These are phyloP conservation scores for Acholoe squamosa DNA, from an alignment of 2,888 invertebrate genomes.

Conservation along the genomic window DNA sequence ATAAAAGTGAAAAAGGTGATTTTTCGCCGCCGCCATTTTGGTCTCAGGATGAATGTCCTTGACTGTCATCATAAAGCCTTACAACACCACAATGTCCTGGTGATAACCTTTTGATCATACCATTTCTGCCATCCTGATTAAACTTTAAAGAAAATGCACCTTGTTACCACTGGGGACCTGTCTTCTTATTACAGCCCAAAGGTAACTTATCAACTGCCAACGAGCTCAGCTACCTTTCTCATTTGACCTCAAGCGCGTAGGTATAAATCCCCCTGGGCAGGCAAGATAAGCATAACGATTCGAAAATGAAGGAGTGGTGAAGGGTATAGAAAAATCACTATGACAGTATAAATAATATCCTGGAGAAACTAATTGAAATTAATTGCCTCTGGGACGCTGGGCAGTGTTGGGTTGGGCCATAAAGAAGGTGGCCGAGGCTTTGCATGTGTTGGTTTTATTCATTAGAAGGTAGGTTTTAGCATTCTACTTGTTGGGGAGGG, in stretches of 20 bases:
- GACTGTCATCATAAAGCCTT: background rate
- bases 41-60: background rate
- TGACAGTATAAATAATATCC: slow-evolving; percentile 3
- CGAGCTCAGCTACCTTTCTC: background rate
- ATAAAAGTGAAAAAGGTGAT: no score
- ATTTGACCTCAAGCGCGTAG: background rate
- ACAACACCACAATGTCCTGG: background rate
- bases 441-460: background rate
- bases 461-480: background rate
- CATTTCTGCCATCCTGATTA: background rate
- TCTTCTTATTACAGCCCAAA: background rate
- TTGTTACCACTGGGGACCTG: background rate
- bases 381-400: slow-evolving; percentile 9
- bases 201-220: background rate
- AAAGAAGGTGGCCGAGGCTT: background rate
- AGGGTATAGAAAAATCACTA: background rate
- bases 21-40: background rate
- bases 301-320: background rate
- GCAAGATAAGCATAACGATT: background rate
- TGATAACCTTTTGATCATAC: slow-evolving; percentile 20
- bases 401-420: background rate
- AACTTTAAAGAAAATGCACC: slow-evolving; percentile 27
- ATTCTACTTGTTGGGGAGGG: background rate
- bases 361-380: slow-evolving; percentile 21
- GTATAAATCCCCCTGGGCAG: background rate